phyloP scores from a whole-genome alignment of 2,797 vertebrate genomes.

The Scyliorhinus canicula region DNA sequence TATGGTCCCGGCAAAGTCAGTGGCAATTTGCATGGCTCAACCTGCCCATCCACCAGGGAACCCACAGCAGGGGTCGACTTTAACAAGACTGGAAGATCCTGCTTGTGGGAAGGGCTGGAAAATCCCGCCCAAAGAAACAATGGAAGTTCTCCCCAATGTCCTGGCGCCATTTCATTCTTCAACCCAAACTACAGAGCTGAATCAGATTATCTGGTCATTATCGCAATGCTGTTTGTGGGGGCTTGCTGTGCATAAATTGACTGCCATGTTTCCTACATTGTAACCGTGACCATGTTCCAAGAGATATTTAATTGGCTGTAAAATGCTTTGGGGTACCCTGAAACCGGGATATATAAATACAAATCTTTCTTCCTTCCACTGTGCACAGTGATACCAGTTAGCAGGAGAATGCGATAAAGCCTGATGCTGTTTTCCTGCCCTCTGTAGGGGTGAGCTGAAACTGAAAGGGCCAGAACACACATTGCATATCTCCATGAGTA shows the following conservation, averaged over 20 bases:
- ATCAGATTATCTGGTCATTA: background rate
- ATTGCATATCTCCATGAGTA: background rate
- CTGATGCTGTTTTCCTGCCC: background rate
- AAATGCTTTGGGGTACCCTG: background rate
- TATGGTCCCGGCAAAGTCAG: too few species aligned
- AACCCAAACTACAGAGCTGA: background rate
- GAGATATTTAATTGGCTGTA: background rate
- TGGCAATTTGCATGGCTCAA: too few species aligned
- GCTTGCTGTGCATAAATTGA: background rate
- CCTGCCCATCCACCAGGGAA: too few species aligned
- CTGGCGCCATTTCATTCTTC: background rate
- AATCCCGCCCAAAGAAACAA: too few species aligned
- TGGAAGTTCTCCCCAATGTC: background rate
- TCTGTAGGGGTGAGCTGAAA: background rate
- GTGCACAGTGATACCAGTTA: background rate
- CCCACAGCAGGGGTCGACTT: too few species aligned
- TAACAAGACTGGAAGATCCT: too few species aligned
- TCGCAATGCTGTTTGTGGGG: background rate
- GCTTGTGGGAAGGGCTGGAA: too few species aligned
- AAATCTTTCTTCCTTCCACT: background rate
- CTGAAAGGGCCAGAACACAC: too few species aligned
- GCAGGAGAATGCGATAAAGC: background rate
- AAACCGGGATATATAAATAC: background rate
- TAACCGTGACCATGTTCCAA: background rate
- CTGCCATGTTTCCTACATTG: background rate